Conservation (phyloP, 2,797 vertebrate genomes). For the Pseudotriccus pelzelni region DNA sequence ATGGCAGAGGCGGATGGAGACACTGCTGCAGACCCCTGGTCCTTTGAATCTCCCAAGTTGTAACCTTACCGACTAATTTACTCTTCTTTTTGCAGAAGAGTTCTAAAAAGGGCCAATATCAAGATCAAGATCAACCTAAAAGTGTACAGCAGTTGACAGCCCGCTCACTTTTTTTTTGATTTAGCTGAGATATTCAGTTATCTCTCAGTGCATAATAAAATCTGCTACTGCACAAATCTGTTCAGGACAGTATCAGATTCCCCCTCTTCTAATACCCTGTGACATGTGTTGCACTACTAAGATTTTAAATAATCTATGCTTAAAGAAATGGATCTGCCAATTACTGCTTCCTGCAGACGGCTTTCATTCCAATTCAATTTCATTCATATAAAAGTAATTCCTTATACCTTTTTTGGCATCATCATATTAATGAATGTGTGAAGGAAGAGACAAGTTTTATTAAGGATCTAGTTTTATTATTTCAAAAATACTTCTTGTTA, state of each 20-base stretch:
- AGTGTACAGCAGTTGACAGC: not conserved
- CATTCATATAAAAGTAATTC: conserved; percentile 21
- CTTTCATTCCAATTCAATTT: conserved; percentile 15
- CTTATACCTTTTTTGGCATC: conserved; percentile 3
- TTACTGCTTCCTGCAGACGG: conserved; percentile 4
- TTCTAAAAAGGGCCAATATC: not conserved
- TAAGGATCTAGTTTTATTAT: conserved; percentile 47
- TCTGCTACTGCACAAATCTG: not conserved
- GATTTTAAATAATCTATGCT: not conserved
- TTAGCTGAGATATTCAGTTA: not conserved
- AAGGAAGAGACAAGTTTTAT: conserved; percentile 17
- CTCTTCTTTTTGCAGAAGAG: not conserved
- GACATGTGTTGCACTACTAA: not conserved
- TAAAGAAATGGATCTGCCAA: not conserved
- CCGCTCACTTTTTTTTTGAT: not conserved
- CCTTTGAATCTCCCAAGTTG: not conserved
- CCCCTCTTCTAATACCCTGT: not conserved
- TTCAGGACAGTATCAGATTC: not conserved
- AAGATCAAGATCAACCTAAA: not conserved
- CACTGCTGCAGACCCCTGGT: not conserved
- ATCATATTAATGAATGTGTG: conserved; percentile 4
- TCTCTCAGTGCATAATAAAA: not conserved
- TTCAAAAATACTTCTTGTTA: conserved; percentile 54
- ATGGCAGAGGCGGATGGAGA: not conserved
- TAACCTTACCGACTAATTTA: not conserved